Conservation (phyloP, 2,888 invertebrate species). For the Tetragonisca angustula region DNA sequence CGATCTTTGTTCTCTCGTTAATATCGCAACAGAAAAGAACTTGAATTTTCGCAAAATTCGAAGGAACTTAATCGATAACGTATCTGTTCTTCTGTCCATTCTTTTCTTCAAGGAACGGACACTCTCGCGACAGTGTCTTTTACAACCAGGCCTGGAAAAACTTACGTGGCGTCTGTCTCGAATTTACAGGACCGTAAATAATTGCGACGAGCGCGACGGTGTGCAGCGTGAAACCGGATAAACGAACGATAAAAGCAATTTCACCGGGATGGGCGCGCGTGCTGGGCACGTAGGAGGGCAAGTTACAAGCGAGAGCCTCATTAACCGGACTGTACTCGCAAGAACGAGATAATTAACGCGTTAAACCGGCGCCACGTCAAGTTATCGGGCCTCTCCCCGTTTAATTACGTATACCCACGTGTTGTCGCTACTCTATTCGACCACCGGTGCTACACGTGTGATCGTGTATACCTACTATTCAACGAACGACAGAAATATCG, state of each 20-base stretch:
- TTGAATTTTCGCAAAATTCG: not conserved
- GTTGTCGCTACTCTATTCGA: conserved; percentile 69
- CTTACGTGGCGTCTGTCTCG: conserved; percentile 1
- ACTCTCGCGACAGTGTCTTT: not conserved
- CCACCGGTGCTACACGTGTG: conserved; percentile 64
- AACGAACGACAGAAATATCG: too few species aligned
- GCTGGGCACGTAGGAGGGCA: conserved; percentile 76
- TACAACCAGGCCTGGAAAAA: conserved; percentile 7
- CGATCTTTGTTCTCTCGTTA: too few species aligned
- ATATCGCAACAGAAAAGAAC: not conserved
- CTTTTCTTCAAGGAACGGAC: not conserved
- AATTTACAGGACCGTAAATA: conserved; percentile 54
- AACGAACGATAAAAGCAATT: conserved; percentile 55
- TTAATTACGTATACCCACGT: conserved; percentile 73
- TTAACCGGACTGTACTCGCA: conserved; percentile 70
- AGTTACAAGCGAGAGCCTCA: conserved; percentile 74
- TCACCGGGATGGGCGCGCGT: conserved; percentile 51
- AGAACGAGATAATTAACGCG: conserved; percentile 76
- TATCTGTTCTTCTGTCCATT: not conserved
- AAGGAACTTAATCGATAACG: not conserved
- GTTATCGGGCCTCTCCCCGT: conserved; percentile 70
- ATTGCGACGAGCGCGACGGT: conserved; percentile 15
- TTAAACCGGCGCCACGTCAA: conserved; percentile 70
- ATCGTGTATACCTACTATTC: too few species aligned
- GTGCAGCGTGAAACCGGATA: conserved; percentile 34